phyloP scores from a whole-genome alignment of 2,797 vertebrate species.

The Galagoides demidoff region DNA sequence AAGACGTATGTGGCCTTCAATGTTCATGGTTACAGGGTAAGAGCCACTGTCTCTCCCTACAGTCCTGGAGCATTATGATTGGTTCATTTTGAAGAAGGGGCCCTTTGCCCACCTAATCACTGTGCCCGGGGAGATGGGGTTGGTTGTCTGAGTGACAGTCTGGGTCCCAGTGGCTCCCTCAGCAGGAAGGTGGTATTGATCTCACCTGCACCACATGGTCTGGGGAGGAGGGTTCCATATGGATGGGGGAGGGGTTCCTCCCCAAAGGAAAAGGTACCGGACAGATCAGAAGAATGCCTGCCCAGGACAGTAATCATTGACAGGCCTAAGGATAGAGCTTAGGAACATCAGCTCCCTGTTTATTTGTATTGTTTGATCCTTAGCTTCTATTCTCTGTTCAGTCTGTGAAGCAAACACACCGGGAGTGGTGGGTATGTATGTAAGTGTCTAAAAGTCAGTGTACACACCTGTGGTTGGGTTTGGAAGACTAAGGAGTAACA shows the following conservation, averaged over 20 bases:
- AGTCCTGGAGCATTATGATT: background rate
- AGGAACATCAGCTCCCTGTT: background rate
- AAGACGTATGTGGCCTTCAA: background rate
- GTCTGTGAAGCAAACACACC: background rate
- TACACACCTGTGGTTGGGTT: background rate
- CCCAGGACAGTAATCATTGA: background rate
- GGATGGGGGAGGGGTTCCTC: background rate
- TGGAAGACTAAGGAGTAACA: background rate
- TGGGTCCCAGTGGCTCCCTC: background rate
- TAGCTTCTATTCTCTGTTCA: background rate
- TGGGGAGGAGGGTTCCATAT: background rate
- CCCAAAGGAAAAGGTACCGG: background rate
- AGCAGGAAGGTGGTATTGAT: background rate
- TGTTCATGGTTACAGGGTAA: background rate
- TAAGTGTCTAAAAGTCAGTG: background rate
- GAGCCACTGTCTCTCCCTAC: background rate
- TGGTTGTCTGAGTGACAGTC: background rate
- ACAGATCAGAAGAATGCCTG: background rate
- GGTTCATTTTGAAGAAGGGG: background rate
- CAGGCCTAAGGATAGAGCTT: background rate
- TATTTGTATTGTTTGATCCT: background rate
- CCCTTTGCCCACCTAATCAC: background rate
- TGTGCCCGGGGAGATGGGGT: background rate
- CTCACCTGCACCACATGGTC: accelerated
- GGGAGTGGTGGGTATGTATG: background rate